Evolutionary conservation across 2,797 vertebrate species (phyloP), one percentile per base, ranked within the genome.

Genomic region (Sebastes trivittatus): DNA sequence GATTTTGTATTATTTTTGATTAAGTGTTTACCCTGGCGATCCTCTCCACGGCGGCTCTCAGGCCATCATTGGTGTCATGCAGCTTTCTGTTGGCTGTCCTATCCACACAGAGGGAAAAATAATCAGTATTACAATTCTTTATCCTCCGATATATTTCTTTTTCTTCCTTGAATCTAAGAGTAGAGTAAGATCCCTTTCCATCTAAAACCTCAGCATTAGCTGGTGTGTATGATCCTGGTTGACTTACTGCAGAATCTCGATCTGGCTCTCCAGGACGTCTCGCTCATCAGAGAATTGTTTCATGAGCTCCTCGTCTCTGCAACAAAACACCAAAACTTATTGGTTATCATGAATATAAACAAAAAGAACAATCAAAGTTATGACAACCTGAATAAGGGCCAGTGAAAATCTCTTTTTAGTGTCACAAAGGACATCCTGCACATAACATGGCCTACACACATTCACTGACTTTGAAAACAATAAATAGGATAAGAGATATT

Each of bases 41-140:
- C 90, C 91, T 98, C 93, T 99, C 98, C 78, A 99, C 94, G 16
- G 97, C 86, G 2, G 86, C 86, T 62, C 98, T 96, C 52, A 99
- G 95, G 27, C 97, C 95, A 16, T 99, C 98, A 0, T 99, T 99
- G 88, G 95, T 98, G 95, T 99, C 98, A 68, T 98, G 97, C 23
- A 99, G 95, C 87, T 99, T 99, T 91, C 97, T 95, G 89, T 99
- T 99, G 75, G 98, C 97, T 89, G 95, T 95, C 79, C 98, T 99
- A 27, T 75, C 16, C 72, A 62, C 64, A 73, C 61, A 84, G 70
- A 82, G 38, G 78, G 5, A 78, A 27, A 69, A 68, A 77, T 7
- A 46, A 14, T 49, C 4, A 55, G 25, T 6, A 59, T 52, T 16
- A 38, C 13, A 49, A 6, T 14, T 11, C 11, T 61, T 30, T 13